Evolutionary conservation across 1,140 invertebrate genomes (phyloP).

Genomic region (honey bee (Apis mellifera)): DNA sequence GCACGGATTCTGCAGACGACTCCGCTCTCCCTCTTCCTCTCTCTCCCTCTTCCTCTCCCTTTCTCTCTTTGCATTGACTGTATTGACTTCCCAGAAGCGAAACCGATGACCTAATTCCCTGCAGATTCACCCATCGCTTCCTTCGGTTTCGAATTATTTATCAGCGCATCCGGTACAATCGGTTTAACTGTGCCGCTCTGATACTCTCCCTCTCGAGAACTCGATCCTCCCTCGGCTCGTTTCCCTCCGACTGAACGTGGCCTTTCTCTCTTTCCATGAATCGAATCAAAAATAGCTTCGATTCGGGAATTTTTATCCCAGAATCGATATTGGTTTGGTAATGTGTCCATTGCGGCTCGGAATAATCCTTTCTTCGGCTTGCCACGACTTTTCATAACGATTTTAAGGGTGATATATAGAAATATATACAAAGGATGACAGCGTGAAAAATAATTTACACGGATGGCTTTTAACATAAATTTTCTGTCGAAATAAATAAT

Average conservation of each 20-base stretch:
- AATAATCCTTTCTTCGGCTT: no score
- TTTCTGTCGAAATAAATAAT: no score
- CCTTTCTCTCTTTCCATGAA: not conserved
- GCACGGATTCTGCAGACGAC: slow-evolving; percentile 52
- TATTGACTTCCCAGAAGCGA: slow-evolving; percentile 54
- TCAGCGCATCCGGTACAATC: slow-evolving; percentile 50
- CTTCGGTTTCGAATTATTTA: slow-evolving; percentile 59
- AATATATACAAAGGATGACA: no score
- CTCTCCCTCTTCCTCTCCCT: no score
- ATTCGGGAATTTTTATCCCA: not conserved
- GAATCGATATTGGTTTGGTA: not conserved
- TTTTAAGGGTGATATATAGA: no score
- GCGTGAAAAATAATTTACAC: no score
- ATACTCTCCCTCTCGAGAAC: slow-evolving; percentile 8
- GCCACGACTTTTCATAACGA: no score
- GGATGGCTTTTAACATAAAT: no score
- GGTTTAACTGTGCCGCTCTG: slow-evolving; percentile 44
- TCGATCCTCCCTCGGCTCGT: not conserved
- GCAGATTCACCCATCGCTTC: slow-evolving; percentile 19
- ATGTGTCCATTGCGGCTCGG: not conserved
- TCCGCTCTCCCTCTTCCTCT: not conserved
- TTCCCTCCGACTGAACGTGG: not conserved
- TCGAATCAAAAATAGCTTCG: slow-evolving; percentile 15
- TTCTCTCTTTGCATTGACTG: not conserved
- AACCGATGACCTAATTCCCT: slow-evolving; percentile 59